phyloP scores from a whole-genome alignment of 2,113 vertebrate species.

The Piprites chloris region DNA sequence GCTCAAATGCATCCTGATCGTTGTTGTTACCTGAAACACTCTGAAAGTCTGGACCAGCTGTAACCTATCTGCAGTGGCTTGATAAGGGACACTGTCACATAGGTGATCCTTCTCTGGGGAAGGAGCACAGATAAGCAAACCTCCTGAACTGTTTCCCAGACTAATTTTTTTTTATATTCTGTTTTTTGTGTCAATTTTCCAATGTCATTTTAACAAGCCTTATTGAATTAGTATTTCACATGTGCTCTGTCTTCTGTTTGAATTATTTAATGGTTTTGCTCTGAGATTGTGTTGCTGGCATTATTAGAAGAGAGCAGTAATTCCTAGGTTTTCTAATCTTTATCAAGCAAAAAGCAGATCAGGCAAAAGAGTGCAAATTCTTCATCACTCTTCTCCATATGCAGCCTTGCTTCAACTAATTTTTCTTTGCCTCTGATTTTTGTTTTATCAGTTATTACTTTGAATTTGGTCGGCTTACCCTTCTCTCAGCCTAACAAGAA shows the following conservation, averaged over 20 bases:
- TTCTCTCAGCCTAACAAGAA: background rate
- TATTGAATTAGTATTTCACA: background rate
- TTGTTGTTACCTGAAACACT: background rate
- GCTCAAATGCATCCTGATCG: fast-evolving
- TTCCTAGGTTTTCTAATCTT: background rate
- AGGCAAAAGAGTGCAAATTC: background rate
- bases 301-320: background rate
- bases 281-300: background rate
- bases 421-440: background rate
- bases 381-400: background rate
- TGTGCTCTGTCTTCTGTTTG: background rate
- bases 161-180: background rate
- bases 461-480: background rate
- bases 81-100: background rate
- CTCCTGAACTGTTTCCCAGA: background rate
- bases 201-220: background rate
- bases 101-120: background rate
- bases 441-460: background rate
- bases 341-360: background rate
- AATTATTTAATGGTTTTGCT: background rate
- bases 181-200: background rate
- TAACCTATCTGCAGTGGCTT: background rate
- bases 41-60: background rate
- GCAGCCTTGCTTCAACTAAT: background rate
- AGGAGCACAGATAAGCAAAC: background rate